Conservation (phyloP, 2,113 vertebrate genomes). For the Genyomyrus donnyi region DNA sequence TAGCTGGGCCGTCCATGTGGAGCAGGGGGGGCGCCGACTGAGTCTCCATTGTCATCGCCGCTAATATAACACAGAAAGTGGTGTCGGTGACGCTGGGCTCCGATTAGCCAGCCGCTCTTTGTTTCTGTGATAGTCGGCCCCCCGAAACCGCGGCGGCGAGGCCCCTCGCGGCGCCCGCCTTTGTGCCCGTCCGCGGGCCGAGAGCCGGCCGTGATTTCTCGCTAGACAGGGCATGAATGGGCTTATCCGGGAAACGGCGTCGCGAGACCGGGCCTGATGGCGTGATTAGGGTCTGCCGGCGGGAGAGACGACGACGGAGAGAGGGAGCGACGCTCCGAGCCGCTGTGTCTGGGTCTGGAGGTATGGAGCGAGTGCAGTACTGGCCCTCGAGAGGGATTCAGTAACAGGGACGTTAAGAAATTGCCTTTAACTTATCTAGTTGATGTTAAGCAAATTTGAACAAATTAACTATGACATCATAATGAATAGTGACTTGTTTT, state of each 20-base stretch:
- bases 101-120: constrained; percentile 22
- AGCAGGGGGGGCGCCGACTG: constrained; percentile 23
- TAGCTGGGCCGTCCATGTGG: neutral
- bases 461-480: neutral
- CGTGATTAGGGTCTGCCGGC: neutral
- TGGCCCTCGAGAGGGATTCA: neutral
- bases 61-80: constrained; percentile 22
- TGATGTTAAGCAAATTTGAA: neutral
- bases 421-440: neutral
- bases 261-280: neutral
- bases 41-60: constrained; percentile 14
- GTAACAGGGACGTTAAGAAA: neutral
- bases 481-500: neutral
- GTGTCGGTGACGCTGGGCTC: constrained; percentile 13
- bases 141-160: neutral
- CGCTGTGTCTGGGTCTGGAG: neutral
- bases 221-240: constrained; percentile 1
- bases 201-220: neutral
- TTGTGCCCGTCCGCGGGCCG: neutral
- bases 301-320: neutral
- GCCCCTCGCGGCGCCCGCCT: neutral
- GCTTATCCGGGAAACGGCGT: neutral
- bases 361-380: neutral
- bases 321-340: neutral
- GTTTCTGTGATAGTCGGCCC: neutral